Evolutionary conservation across 1,140 invertebrate species (phyloP), one percentile per base, ranked within the genome.

Genomic region (Aethina tumida): DNA sequence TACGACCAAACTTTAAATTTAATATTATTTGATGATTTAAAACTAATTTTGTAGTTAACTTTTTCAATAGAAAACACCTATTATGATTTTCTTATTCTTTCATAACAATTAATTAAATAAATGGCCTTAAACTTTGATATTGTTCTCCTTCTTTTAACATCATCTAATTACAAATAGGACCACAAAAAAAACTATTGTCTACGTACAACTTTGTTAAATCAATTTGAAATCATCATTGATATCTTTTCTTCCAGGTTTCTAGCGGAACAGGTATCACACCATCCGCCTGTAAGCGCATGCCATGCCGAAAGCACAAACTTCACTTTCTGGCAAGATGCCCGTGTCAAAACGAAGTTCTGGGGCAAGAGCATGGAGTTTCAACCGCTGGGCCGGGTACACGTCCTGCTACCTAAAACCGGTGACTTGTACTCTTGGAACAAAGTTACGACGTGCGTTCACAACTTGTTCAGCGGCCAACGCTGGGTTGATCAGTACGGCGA

Each of bases 311-410:
- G 81, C 74, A 61, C 70, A 41, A 78, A 77, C 52, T 91, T 84
- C 65, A 70, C 70, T 3, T 84, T 87, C 61, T 84, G 79, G 76
- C 84, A 89, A 71, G 79, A 84, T 55, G 74, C 78, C 2, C 66
- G 81, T 45, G 84, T 88, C 43, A 87, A 86, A 63, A 83, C 85
- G 15, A 87, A 86, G 62, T 92, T 92, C 66, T 91, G 86, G 85
- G 86, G 86, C 37, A 90, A 88, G 65, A 88, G 84, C 18, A 85
- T 92, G 71, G 85, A 90, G 65, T 83, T 90, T 58, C 81, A 87
- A 55, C 86, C 87, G 0, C 73, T 81, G 20, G 84, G 84, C 6
- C 41, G 53, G 2, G 70, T 75, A 1, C 69, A 74, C 39, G 62
- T 75, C 5, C 51, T 63, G 12, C 53, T 75, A 25, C 46, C 60